A percentile compares a stretch with the other conserved stretches of the same genome.
Conservation (phyloP, 2,888 invertebrate species). For the Empis stercorea region DNA sequence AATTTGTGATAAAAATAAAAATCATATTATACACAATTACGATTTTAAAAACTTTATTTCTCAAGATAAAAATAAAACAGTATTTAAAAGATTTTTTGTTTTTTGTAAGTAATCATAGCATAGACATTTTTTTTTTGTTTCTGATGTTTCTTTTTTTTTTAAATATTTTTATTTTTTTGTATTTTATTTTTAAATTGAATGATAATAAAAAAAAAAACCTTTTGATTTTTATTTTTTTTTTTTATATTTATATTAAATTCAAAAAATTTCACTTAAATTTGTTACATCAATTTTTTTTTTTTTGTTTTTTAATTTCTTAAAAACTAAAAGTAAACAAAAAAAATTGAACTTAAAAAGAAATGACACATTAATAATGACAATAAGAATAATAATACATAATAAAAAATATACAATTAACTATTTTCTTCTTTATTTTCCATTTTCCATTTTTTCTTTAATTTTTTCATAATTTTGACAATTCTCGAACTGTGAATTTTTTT, state of each 20-base stretch:
- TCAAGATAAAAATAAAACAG: constrained; percentile 38
- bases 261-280: background rate
- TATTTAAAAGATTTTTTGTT: constrained; percentile 18
- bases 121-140: background rate
- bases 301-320: background rate
- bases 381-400: background rate
- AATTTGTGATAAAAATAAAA: too few species aligned
- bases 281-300: background rate
- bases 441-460: background rate
- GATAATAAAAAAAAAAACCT: background rate
- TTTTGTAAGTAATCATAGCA: background rate
- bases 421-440: background rate
- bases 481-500: background rate
- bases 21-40: constrained; percentile 18
- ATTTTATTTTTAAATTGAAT: too few species aligned
- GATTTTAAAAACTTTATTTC: constrained; percentile 39
- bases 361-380: background rate
- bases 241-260: background rate
- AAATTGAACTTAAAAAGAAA: background rate
- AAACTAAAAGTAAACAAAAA: background rate
- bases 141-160: background rate
- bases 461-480: background rate
- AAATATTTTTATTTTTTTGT: background rate
- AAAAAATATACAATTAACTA: background rate
- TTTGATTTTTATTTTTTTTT: background rate